Base-by-base conservation (phyloP, 2,797 vertebrate genomes). In the Cirrhinus mrigala region DNA sequence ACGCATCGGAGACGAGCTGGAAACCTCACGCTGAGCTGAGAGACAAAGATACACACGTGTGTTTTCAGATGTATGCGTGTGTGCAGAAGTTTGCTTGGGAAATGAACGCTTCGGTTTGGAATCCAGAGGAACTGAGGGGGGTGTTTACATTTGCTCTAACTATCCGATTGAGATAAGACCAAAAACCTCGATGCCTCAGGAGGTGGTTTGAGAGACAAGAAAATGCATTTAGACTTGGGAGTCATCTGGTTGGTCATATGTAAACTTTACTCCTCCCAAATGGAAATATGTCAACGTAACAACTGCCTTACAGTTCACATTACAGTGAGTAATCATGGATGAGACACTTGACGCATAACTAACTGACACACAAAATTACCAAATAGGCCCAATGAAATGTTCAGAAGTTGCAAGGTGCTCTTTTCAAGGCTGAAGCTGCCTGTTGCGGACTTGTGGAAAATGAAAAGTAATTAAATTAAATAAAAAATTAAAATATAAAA, bases 1-100 rank as follows among this genome's bases (percentile, higher is more conserved):
- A 91, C 91, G 85, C 90, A 90, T 87, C 52, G 87, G 83, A 81
- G 77, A 84, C 60, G 58, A 88, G 88, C 89, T 90, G 91, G 89
- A 92, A 92, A 94, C 94, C 91, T 91, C 92, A 90, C 88, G 91
- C 89, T 90, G 81, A 90, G 86, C 91, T 90, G 91, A 90, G 87
- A 89, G 86, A 68, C 85, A 86, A 88, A 86, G 86, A 88, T 54
- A 74, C 86, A 89, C 66, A 83, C 46, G 22, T 73, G 56, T 62
- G 76, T 79, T 84, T 58, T 70, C 14, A 37, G 8, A 73, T 15
- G 29, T 22, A 4, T 50, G 24, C 10, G 12, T 50, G 24, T 10
- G 37, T 60, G 87, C 77, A 82, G 37, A 77, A 79, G 71, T 52
- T 66, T 52, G 52, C 15, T 69, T 46, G 37, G 48, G 18, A 48